Conservation (phyloP, 2,888 invertebrate genomes). For the Folsomia candida region DNA sequence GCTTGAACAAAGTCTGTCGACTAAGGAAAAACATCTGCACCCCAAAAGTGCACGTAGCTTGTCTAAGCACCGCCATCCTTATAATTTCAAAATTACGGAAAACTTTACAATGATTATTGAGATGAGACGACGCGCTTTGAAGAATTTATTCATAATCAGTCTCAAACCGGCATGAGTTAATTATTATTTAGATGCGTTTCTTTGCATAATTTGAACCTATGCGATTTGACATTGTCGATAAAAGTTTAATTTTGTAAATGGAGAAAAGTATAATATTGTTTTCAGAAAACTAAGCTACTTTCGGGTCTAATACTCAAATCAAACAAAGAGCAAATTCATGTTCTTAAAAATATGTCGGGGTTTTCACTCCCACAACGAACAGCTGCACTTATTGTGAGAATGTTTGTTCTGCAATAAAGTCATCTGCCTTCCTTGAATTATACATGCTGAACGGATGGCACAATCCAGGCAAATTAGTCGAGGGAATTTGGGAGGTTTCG, state of each 20-base stretch:
- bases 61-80: neutral
- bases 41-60: constrained; percentile 10
- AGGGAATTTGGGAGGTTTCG: constrained; percentile 1
- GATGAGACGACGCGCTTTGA: constrained; percentile 3
- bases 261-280: no score
- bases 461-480: constrained; percentile 2
- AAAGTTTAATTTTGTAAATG: no score
- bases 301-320: neutral
- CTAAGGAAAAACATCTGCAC: constrained; percentile 21
- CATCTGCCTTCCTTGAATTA: neutral
- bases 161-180: no score
- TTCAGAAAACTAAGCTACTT: no score
- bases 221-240: no score
- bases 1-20: constrained; percentile 21
- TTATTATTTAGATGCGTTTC: no score
- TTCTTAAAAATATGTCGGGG: constrained; percentile 4
- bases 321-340: constrained; percentile 16
- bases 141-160: no score
- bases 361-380: neutral
- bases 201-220: no score
- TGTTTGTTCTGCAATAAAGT: constrained; percentile 2
- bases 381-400: neutral
- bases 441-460: neutral
- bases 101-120: constrained; percentile 15
- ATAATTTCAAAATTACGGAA: neutral